Evolutionary conservation across 23 tunicate species (phyloP), one percentile per base, ranked within the genome.

Genomic region (Phallusia fumigata): DNA sequence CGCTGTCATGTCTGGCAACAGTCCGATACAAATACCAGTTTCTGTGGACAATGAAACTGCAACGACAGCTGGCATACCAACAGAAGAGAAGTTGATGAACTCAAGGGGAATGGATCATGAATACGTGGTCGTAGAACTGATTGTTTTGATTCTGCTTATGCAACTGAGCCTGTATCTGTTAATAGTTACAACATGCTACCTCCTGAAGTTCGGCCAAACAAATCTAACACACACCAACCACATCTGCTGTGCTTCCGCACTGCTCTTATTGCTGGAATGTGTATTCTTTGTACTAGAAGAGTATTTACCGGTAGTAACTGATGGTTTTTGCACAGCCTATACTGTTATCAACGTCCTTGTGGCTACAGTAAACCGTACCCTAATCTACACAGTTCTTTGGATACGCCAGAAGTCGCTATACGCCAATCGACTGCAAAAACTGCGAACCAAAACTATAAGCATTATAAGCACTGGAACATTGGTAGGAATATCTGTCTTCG

Each of bases 351-450:
- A 87, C 77, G 65, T 81, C 40, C 18, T 36, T 16, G 30, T 81
- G 12, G 85, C 91, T 32, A 82, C 82, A 11, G 34, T 22, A 5
- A 81, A 52, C 32, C 65, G 91, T 30, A 87, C 86, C 8, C 50
- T 77, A 35, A 81, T 87, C n/a, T 87, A 87, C 78, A 34, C 69
- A 1, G 80, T 81, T 21, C 36, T 87, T n/a, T 87, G 91, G 91
- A n/a, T 87, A 21, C 76, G 91, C 35, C 86, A 87, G 36, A 31
- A 33, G 21, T 31, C 79, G 16, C 77, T 87, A 26, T 87, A 87
- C 78, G 30, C 34, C 0, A 83, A 76, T 32, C 80, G 85, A 6
- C 47, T 87, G 77, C 80, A 21, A 22, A 31, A 81, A 22, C 77
- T 51, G 6, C 75, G 76, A 31, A 64, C 53, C 72, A 76, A 36